Evolutionary conservation across 2,797 vertebrate genomes (phyloP).

Genomic region (Prunella strophiata): DNA sequence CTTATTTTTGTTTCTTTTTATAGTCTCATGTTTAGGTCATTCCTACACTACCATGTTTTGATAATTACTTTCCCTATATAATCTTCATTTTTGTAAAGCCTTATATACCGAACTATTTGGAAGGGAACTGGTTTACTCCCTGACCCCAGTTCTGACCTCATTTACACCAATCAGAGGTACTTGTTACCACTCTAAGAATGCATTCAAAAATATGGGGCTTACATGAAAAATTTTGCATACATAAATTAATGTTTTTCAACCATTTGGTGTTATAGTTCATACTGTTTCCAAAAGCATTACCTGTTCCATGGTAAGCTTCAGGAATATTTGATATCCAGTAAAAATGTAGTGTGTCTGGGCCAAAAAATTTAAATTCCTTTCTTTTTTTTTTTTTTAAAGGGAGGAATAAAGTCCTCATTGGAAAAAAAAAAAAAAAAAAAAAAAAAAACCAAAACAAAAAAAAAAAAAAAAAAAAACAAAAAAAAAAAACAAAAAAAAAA

Average conservation of each 20-base stretch:
- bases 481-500: neutral
- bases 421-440: neutral
- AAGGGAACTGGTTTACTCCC: neutral
- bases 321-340: neutral
- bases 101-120: neutral
- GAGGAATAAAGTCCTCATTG: neutral
- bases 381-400: neutral
- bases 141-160: neutral
- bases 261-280: neutral
- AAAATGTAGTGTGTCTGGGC: neutral
- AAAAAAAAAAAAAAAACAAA: neutral
- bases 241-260: neutral
- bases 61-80: neutral
- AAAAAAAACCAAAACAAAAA: neutral
- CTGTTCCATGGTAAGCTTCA: neutral
- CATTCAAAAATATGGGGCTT: neutral
- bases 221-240: neutral
- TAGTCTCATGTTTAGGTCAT: neutral
- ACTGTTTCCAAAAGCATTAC: neutral
- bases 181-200: neutral
- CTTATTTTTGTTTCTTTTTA: neutral
- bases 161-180: neutral
- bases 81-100: neutral
- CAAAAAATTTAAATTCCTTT: neutral
- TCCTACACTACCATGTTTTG: rapidly evolving